Evolutionary conservation across 2,113 vertebrate genomes (phyloP), one percentile per base, ranked within the genome.

Genomic region (Ornithorhynchus anatinus): DNA sequence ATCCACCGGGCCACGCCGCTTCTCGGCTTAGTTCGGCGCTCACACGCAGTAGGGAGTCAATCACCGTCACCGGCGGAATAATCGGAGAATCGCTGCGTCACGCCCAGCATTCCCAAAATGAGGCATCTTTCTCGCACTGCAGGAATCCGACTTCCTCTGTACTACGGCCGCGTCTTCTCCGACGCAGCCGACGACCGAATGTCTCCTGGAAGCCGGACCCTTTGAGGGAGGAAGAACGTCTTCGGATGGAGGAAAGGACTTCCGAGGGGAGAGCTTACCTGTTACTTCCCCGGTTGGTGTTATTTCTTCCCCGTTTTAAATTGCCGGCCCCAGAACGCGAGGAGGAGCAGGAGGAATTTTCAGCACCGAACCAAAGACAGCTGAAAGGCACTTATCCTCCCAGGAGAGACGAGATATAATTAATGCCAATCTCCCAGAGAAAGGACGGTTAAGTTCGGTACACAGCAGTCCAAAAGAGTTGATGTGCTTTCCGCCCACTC

Each of bases 271-370:
- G 40, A 43, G 67, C 7, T 27, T 31, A 35, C 13, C 29, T 73
- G 5, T 50, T 62, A 38, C 52, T 78, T 76, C 7, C 10, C 38
- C 8, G 2, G 3, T 74, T 75, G 65, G 25, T 2, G 3, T 52
- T 33, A 8, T 70, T 64, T 84, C 50, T 38, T 35, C 14, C 36
- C 3, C n/a, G n/a, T 59, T 66, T 77, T 48, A 50, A 70, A 8
- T 0, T 22, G 2, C 39, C 44, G 58, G 16, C 14, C 33, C 53
- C 48, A 72, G 37, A 51, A n/a, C n/a, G 15, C 4, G 15, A 75
- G 3, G 33, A 78, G 23, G 17, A 72, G 22, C 35, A 50, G 45
- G 45, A 69, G 72, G 29, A 14, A 61, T 39, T 67, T 7, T 59
- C 1, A 1, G 14, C 68, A 23, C 20, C 38, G 74, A 64, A 74